Base-by-base conservation (phyloP, 1,140 invertebrate genomes). In the Anastrepha obliqua region DNA sequence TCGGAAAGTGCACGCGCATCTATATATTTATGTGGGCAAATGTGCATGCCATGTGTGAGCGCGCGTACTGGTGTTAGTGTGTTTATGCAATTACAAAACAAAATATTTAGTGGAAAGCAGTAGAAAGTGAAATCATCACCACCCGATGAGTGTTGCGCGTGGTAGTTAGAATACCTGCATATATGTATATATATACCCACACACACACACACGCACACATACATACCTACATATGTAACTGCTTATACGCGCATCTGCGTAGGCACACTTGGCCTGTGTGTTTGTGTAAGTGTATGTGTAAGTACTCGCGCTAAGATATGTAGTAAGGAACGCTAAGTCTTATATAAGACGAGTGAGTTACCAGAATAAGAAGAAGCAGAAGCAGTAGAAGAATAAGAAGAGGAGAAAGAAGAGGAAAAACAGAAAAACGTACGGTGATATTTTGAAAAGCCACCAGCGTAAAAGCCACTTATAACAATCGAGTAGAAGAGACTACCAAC, bases 51-150 rank as follows among this genome's bases (percentile, higher is more conserved):
- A 29, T 67, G 64, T 81, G 74, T 74, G 67, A 47, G 17, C 44
- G 67, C 67, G 42, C 67, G 42, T 13, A n/a, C 20, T 81, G 51
- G 44, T 20, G n/a, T 55, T 81, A 42, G n/a, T 81, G n/a, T 81
- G 74, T 81, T 81, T 81, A 81, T 81, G 74, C 74, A 81, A 81
- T 81, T 81, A 81, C 47, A 51, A 55, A 81, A 58, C 74, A 81
- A 81, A 81, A 81, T 81, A 81, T 81, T 55, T 81, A 81, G 47
- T 55, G 74, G 74, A 81, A 81, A 81, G 51, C 47, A 51, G 47
- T 55, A 55, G 74, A 81, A 81, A 81, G 74, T 81, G 74, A 81
- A 81, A 81, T 81, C 74, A 81, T 81, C 74, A 81, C 15, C 51
- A 81, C 51, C 51, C 74, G n/a, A 81, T 47, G n/a, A n/a, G 74